phyloP scores from a whole-genome alignment of 2,888 invertebrate species.

The Pristionchus entomophagus region DNA sequence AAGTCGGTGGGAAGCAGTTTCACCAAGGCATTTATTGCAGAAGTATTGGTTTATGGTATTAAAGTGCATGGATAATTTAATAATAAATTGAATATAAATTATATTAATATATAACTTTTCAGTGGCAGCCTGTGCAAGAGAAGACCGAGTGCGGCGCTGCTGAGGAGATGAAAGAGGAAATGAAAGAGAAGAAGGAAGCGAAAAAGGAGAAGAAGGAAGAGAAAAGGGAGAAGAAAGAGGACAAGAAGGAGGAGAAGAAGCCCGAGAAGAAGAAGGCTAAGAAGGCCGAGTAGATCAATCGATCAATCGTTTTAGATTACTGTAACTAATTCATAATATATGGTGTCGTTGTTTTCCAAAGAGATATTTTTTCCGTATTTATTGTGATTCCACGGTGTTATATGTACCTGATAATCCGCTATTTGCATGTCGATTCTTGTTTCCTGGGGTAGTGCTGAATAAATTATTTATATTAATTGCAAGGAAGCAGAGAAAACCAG shows the following conservation, averaged over 20 bases:
- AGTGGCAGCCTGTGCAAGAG: constrained; percentile 41
- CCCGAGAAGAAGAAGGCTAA: constrained; percentile 33
- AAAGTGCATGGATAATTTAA: no score
- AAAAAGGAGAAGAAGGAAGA: not conserved
- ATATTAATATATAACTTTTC: no score
- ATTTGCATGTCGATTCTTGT: not conserved
- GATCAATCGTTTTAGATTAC: not conserved
- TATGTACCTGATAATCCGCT: not conserved
- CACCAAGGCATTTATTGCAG: no score
- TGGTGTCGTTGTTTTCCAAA: constrained; percentile 13
- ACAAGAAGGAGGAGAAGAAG: constrained; percentile 32
- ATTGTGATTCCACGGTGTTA: constrained; percentile 16
- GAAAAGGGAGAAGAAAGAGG: constrained; percentile 27
- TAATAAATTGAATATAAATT: no score
- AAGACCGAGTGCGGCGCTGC: not conserved
- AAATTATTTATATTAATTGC: not conserved
- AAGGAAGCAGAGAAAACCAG: no score
- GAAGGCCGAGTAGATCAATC: constrained; percentile 17
- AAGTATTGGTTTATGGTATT: no score
- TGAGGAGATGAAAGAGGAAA: constrained; percentile 1
- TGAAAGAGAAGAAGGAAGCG: not conserved
- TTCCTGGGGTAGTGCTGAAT: constrained; percentile 31
- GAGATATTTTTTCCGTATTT: not conserved
- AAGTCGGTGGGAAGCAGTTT: no score
- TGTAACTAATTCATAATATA: constrained; percentile 46